Conservation (phyloP, 2,113 vertebrate genomes). For the Ardeotis arabs region DNA sequence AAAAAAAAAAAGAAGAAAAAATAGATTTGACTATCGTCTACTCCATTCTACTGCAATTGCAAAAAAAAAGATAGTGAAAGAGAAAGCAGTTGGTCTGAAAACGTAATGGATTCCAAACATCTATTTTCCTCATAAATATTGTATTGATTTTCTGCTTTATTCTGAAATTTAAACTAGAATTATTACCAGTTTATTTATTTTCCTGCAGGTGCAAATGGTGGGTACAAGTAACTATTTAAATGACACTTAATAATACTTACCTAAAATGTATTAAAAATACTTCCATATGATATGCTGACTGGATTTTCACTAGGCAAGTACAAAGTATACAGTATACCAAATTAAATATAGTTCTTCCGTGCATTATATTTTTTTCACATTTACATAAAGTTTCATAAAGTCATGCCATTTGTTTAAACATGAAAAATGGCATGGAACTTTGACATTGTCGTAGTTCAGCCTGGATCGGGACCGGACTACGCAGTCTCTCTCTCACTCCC, state of each 20-base stretch:
- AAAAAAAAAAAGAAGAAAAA: background rate
- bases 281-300: background rate
- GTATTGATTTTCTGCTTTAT: background rate
- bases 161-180: background rate
- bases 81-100: background rate
- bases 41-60: background rate
- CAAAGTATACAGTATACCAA: background rate
- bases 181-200: background rate
- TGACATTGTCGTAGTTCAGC: background rate
- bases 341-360: background rate
- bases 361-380: background rate
- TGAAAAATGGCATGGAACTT: background rate
- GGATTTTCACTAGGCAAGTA: background rate
- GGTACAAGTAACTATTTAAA: background rate
- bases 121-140: background rate
- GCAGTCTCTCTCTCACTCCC: too few relatives aligned
- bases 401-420: background rate
- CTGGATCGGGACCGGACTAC: too few relatives aligned
- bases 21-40: background rate
- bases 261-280: background rate
- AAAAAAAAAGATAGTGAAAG: background rate
- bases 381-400: background rate
- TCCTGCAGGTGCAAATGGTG: background rate
- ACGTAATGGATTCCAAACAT: background rate
- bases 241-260: background rate